These are phyloP conservation scores for Epinotia demarniana DNA, from an alignment of 2,888 invertebrate species.

Conservation along the genomic window DNA sequence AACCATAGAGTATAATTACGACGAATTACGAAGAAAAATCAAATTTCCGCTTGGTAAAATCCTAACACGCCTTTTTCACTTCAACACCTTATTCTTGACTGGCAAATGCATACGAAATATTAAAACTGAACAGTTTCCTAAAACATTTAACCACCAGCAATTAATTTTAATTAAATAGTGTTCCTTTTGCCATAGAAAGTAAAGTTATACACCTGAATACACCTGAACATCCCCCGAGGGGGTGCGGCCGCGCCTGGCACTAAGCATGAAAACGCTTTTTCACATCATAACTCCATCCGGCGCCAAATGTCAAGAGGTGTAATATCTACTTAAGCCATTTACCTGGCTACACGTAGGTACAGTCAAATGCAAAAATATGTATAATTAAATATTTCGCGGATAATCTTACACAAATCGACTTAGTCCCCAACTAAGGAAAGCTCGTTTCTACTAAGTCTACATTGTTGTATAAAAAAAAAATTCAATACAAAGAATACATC, in stretches of 20 bases:
- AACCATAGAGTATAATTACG: no score
- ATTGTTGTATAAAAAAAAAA: no score
- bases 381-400: no score
- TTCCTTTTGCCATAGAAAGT: constrained; percentile 7
- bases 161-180: constrained; percentile 18
- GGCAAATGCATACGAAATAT: background rate
- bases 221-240: constrained; percentile 9
- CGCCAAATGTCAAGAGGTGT: constrained; percentile 3
- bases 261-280: constrained; percentile 37
- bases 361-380: no score
- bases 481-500: no score
- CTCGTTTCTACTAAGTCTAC: no score
- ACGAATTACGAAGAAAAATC: no score
- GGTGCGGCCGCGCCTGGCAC: background rate
- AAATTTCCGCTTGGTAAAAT: no score
- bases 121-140: background rate
- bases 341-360: background rate
- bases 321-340: background rate
- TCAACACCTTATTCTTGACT: no score
- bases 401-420: no score
- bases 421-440: no score
- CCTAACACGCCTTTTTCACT: no score
- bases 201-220: constrained; percentile 23
- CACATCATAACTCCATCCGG: constrained; percentile 11
- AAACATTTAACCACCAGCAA: constrained; percentile 1